Conservation (phyloP, 2,888 invertebrate species). For the Salticus scenicus region DNA sequence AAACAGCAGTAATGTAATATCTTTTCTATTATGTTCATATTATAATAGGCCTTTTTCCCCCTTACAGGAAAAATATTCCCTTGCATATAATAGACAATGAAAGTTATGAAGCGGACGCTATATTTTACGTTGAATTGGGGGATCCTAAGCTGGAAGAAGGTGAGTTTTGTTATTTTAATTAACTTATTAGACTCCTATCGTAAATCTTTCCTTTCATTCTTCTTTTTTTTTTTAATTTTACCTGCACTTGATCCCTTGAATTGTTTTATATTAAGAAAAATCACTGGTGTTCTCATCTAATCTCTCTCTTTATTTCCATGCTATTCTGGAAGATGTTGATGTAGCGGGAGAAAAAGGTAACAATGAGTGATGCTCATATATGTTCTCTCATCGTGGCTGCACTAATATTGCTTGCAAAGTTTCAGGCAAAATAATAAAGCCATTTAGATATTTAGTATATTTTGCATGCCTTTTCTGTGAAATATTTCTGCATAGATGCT, state of each 20-base stretch:
- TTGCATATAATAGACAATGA: constrained; percentile 95
- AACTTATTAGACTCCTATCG: not conserved
- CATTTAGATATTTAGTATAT: too few species aligned
- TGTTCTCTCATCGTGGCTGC: constrained; percentile 31
- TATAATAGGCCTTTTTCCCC: not conserved
- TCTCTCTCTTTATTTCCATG: constrained; percentile 69
- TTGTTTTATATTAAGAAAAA: constrained; percentile 35
- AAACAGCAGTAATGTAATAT: not conserved
- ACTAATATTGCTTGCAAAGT: constrained; percentile 36
- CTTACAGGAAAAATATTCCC: constrained; percentile 90
- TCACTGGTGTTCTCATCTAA: constrained; percentile 51
- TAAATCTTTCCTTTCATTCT: not conserved
- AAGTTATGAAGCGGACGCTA: constrained; percentile 96
- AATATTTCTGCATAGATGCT: too few species aligned
- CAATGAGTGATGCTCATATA: constrained; percentile 27
- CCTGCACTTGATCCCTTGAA: constrained; percentile 37
- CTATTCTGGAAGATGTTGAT: constrained; percentile 59
- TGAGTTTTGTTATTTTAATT: constrained; percentile 77
- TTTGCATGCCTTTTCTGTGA: too few species aligned
- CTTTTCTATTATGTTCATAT: not conserved
- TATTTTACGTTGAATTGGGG: constrained; percentile 93
- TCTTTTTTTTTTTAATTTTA: constrained; percentile 14
- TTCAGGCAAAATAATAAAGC: too few species aligned
- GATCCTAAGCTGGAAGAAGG: constrained; percentile 93
- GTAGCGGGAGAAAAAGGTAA: constrained; percentile 56